Evolutionary conservation across 1,140 invertebrate species (phyloP).

Genomic region (Cylas formicarius): DNA sequence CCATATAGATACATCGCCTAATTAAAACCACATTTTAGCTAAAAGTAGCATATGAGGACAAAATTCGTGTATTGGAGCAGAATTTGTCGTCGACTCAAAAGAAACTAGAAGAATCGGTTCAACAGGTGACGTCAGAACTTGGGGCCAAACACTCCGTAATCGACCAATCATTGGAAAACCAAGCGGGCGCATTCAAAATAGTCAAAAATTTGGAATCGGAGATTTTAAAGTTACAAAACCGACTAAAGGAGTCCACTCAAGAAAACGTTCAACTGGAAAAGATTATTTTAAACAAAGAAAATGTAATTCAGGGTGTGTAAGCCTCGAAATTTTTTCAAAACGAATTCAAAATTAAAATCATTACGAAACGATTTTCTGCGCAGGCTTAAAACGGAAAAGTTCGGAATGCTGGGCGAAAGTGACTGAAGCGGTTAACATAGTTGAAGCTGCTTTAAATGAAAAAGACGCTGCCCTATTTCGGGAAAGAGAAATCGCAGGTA

Average conservation of each 20-base stretch:
- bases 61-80: constrained; percentile 26
- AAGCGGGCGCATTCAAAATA: constrained; percentile 26
- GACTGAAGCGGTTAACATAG: constrained; percentile 34
- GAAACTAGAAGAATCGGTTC: constrained; percentile 24
- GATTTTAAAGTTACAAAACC: constrained; percentile 28
- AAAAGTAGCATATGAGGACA: constrained; percentile 31
- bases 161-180: constrained; percentile 23
- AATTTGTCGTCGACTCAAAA: constrained; percentile 23
- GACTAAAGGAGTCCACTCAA: constrained; percentile 21
- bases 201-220: constrained; percentile 32
- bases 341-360: too few relatives aligned
- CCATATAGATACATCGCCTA: too few relatives aligned
- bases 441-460: constrained; percentile 36
- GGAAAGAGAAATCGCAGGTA: constrained; percentile 32
- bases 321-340: not conserved
- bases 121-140: constrained; percentile 12
- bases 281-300: constrained; percentile 21
- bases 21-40: too few relatives aligned
- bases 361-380: not conserved
- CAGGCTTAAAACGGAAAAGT: constrained; percentile 26
- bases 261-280: constrained; percentile 23
- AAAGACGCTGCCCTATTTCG: constrained; percentile 36
- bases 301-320: constrained; percentile 15
- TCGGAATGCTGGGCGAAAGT: constrained; percentile 33
- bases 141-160: constrained; percentile 25